Conservation (phyloP, 2,113 vertebrate species). For the Platycercus adscitus region DNA sequence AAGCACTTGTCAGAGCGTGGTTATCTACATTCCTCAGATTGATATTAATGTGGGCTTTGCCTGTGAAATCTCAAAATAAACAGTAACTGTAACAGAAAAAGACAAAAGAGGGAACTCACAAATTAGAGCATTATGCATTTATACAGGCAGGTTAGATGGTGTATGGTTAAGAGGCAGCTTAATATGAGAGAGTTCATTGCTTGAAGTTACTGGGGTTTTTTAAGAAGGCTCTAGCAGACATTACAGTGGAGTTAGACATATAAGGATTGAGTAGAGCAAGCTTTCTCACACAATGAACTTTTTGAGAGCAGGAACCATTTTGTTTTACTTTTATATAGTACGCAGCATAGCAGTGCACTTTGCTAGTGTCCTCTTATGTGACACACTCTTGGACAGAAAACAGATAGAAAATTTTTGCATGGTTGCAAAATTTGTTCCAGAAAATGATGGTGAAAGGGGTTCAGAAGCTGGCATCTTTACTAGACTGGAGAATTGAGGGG, state of each 20-base stretch:
- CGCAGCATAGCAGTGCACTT: background rate
- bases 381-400: background rate
- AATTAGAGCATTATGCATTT: background rate
- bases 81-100: background rate
- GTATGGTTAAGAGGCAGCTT: background rate
- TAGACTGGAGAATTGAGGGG: background rate
- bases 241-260: background rate
- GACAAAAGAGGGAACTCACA: background rate
- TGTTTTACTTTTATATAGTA: background rate
- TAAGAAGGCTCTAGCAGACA: background rate
- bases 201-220: background rate
- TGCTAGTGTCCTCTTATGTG: background rate
- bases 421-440: background rate
- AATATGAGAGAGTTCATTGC: background rate
- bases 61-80: background rate
- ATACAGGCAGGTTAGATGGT: rapidly evolving
- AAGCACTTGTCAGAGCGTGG: background rate
- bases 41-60: background rate
- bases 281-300: background rate
- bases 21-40: background rate
- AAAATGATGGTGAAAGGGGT: background rate
- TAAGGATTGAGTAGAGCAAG: background rate
- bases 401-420: background rate
- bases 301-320: background rate
- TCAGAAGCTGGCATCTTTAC: background rate